Evolutionary conservation across 2,888 invertebrate species (phyloP).

Genomic region (Ferrisia virgata): DNA sequence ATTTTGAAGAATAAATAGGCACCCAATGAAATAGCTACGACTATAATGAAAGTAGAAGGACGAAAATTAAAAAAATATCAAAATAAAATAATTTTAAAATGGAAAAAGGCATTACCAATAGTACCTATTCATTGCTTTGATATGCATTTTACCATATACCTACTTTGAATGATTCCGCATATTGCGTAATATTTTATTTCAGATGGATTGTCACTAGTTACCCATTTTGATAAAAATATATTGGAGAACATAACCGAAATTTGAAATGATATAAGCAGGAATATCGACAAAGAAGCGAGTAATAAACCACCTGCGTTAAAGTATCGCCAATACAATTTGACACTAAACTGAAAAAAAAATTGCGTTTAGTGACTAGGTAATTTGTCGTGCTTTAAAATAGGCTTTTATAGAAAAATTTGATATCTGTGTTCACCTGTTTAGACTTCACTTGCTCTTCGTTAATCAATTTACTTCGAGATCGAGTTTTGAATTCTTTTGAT

Average conservation of each 20-base stretch:
- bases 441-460: background rate
- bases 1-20: background rate
- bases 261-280: slow-evolving; percentile 77
- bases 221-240: slow-evolving; percentile 80
- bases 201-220: slow-evolving; percentile 58
- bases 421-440: too few species aligned
- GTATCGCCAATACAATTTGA: slow-evolving; percentile 84
- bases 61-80: background rate
- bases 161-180: slow-evolving; percentile 84
- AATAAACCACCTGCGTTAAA: slow-evolving; percentile 77
- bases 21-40: background rate
- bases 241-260: slow-evolving; percentile 82
- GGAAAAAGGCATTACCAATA: background rate
- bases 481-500: background rate
- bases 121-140: background rate
- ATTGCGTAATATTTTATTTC: slow-evolving; percentile 71
- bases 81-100: background rate
- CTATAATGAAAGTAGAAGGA: too few species aligned
- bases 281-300: slow-evolving; percentile 68
- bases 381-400: too few species aligned
- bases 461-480: background rate
- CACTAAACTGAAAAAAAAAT: slow-evolving; percentile 65
- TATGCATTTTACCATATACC: background rate
- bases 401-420: too few species aligned
- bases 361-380: too few species aligned